Evolutionary conservation across 1,140 invertebrate genomes (phyloP), one percentile per base, ranked within the genome.

Genomic region (Rhynchophorus ferrugineus): DNA sequence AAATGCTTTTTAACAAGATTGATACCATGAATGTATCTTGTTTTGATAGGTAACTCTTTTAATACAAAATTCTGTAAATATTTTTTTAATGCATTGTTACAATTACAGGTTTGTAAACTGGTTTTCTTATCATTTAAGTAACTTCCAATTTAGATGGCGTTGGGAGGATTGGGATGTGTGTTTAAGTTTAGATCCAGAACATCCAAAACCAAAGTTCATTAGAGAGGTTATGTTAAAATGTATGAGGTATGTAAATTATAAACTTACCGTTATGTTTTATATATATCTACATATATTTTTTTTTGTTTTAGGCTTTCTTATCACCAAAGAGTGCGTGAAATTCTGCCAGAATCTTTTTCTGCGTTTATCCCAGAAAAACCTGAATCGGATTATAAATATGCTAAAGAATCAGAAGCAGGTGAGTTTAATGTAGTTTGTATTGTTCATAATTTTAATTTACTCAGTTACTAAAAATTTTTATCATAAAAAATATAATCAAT

Each of bases 51-150:
- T 52, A 52, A 0, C n/a, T 16, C 24, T 29, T 29, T 29, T 33
- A 3, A 18, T 17, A 17, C 8, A 7, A 5, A 5, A 6, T 41
- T 16, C 17, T 34, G 16, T 8, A 46, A n/a, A 6, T 13, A n/a
- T 34, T 2, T n/a, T 13, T 11, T 19, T n/a, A 19, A 18, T 17
- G 22, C 18, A n/a, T 9, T 49, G 22, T 19, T 49, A 16, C 43
- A 13, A 33, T 52, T 52, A 18, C 14, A 46, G 95, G 50, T 96
- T 99, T 72, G 88, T 91, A 2, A 87, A 83, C 66, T 99, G 96
- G 96, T 99, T 99, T 75, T 83, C 91, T 0, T 99, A 98, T 68
- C 96, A 99, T 75, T 78, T 99, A 69, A 98, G 95, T 67, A 99
- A 99, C 73, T 99, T 99, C 66, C 94, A 98, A 71, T 98, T 96